Evolutionary conservation across 2,888 invertebrate species (phyloP).

Genomic region (Cenopis cana): DNA sequence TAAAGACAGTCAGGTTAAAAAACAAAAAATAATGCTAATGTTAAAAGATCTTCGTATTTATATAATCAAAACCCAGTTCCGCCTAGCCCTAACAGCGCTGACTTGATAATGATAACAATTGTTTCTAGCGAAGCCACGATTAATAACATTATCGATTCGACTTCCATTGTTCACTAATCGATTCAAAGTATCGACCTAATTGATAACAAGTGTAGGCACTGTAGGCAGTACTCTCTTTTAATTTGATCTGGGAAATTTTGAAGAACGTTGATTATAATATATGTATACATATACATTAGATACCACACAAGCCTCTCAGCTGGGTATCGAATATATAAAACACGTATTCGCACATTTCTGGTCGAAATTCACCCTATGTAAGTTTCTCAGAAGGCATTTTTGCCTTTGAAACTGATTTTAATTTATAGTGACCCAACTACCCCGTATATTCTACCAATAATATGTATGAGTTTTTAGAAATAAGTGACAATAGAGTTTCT

Average conservation of each 20-base stretch:
- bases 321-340: too few relatives aligned
- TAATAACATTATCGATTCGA: constrained; percentile 7
- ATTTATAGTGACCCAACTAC: not conserved
- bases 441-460: not conserved
- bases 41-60: not conserved
- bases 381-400: not conserved
- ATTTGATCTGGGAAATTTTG: not conserved
- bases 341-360: too few relatives aligned
- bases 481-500: not conserved
- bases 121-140: not conserved
- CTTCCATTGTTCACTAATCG: constrained; percentile 28
- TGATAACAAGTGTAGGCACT: constrained; percentile 30
- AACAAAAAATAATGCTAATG: too few relatives aligned
- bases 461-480: not conserved
- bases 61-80: not conserved
- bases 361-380: too few relatives aligned
- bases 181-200: constrained; percentile 31
- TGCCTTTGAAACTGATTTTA: not conserved
- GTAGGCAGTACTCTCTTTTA: constrained; percentile 8
- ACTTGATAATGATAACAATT: not conserved
- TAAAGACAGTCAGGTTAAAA: too few relatives aligned
- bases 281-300: too few relatives aligned
- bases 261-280: too few relatives aligned
- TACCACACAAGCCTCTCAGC: too few relatives aligned
- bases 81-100: not conserved